phyloP scores from a whole-genome alignment of 1,140 invertebrate genomes.

The Drosophila bocki region DNA sequence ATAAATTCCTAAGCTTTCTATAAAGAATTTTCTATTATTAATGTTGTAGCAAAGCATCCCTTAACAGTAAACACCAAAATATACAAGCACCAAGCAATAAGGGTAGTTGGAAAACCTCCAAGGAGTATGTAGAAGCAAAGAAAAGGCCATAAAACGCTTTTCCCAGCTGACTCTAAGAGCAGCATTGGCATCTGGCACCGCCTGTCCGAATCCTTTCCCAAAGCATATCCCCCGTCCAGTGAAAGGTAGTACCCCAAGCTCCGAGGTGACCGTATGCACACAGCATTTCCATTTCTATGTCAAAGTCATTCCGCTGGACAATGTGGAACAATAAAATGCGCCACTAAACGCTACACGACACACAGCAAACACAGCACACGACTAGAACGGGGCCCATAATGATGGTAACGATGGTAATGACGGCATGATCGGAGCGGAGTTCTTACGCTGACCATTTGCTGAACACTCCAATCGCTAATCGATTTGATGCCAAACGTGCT shows the following conservation, averaged over 20 bases:
- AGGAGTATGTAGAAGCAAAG: background rate
- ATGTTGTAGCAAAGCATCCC: slow-evolving; percentile 1
- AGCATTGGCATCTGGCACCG: slow-evolving; percentile 55
- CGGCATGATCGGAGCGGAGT: slow-evolving; percentile 19
- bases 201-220: background rate
- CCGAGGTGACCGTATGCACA: slow-evolving; percentile 4
- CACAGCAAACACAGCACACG: slow-evolving; percentile 20
- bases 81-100: background rate
- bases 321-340: slow-evolving; percentile 71
- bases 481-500: slow-evolving; percentile 77
- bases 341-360: slow-evolving; percentile 61
- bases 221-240: slow-evolving; percentile 29
- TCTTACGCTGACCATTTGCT: slow-evolving; percentile 60
- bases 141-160: background rate
- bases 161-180: background rate
- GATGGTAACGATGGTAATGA: slow-evolving; percentile 43
- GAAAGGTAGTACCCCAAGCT: slow-evolving; percentile 50
- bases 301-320: slow-evolving; percentile 77
- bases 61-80: background rate
- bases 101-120: slow-evolving; percentile 10
- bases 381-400: slow-evolving; percentile 18
- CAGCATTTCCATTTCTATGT: slow-evolving; percentile 67
- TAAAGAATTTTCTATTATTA: background rate
- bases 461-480: slow-evolving; percentile 66
- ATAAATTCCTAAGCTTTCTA: background rate